These are phyloP conservation scores for Podiceps cristatus DNA, from an alignment of 2,113 vertebrate genomes.

Conservation along the genomic window DNA sequence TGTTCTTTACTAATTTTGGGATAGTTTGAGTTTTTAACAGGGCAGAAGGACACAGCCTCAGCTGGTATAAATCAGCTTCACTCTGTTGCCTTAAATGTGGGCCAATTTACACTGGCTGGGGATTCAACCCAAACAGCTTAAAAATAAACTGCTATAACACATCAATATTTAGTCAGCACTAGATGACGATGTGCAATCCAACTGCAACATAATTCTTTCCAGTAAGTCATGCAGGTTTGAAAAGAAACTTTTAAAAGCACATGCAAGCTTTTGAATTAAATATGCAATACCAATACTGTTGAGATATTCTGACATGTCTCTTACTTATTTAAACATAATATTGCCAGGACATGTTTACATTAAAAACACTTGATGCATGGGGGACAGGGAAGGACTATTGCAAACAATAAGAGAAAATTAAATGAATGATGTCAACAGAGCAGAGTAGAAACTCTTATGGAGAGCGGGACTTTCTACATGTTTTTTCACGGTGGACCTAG, in stretches of 20 bases:
- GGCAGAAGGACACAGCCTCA: slow-evolving; percentile 48
- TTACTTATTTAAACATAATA: slow-evolving; percentile 11
- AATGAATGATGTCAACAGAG: neutral
- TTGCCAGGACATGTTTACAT: slow-evolving; percentile 42
- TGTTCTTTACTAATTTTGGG: slow-evolving; percentile 22
- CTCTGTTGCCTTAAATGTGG: slow-evolving; percentile 61
- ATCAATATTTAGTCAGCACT: slow-evolving; percentile 19
- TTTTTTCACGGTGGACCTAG: neutral
- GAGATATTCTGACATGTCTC: slow-evolving; percentile 21
- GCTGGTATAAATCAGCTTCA: slow-evolving; percentile 68
- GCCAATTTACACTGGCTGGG: slow-evolving; percentile 60
- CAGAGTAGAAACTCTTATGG: neutral
- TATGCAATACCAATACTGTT: slow-evolving; percentile 48
- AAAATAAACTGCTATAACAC: slow-evolving; percentile 11
- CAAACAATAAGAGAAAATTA: neutral
- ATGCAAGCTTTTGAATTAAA: slow-evolving; percentile 59
- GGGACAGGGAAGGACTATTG: neutral
- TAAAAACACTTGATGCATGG: neutral
- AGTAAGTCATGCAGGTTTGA: neutral
- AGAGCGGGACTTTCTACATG: neutral
- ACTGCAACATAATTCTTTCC: neutral
- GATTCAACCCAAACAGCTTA: slow-evolving; percentile 34
- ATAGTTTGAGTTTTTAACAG: neutral
- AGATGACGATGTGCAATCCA: neutral
- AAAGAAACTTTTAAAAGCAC: slow-evolving; percentile 51